phyloP scores from a whole-genome alignment of 2,113 vertebrate genomes.

The Synchiropus splendidus region DNA sequence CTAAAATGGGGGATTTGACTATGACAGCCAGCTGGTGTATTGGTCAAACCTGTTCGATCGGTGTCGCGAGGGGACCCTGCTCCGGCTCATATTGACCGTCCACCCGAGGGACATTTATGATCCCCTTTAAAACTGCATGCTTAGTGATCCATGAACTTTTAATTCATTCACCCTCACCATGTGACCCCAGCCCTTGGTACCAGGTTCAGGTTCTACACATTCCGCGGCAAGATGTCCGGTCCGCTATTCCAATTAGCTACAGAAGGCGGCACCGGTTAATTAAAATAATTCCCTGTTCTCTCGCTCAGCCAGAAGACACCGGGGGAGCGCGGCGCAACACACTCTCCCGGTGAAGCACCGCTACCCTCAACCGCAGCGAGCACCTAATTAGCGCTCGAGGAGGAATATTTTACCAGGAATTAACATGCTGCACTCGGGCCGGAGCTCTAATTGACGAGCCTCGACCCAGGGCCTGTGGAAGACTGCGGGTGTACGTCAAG shows the following conservation, averaged over 20 bases:
- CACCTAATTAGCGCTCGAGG: slow-evolving; percentile 65
- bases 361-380: slow-evolving; percentile 47
- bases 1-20: no score
- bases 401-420: slow-evolving; percentile 69
- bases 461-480: slow-evolving; percentile 46
- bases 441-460: slow-evolving; percentile 62
- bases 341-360: slow-evolving; percentile 33
- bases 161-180: slow-evolving; percentile 13
- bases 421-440: slow-evolving; percentile 62
- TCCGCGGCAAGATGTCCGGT: slow-evolving; percentile 44
- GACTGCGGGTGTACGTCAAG: slow-evolving; percentile 28
- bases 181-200: slow-evolving; percentile 2
- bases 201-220: slow-evolving; percentile 17
- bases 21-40: no score
- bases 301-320: slow-evolving; percentile 70
- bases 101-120: not conserved
- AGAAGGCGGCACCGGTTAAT: slow-evolving; percentile 70
- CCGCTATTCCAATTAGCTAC: slow-evolving; percentile 67
- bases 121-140: not conserved
- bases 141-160: slow-evolving; percentile 14
- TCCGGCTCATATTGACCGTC: no score
- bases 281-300: slow-evolving; percentile 74
- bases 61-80: no score
- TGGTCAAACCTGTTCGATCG: no score
- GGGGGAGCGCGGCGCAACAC: slow-evolving; percentile 55